phyloP scores from a whole-genome alignment of 2,888 invertebrate genomes.

The Andrena marginata region DNA sequence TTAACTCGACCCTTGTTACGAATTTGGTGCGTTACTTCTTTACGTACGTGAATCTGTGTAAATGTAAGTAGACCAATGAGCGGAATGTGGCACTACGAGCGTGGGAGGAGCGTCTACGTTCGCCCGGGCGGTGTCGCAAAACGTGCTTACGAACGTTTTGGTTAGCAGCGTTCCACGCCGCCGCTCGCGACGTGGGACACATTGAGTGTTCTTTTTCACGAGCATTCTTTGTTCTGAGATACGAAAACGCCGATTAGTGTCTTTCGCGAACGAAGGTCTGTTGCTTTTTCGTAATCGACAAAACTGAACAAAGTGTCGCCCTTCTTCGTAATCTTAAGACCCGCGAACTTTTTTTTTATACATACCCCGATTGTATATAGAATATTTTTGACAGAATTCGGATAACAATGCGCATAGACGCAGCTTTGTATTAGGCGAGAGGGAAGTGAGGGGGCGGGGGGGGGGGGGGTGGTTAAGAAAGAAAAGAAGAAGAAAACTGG shows the following conservation, averaged over 20 bases:
- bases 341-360: slow-evolving; percentile 55
- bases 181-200: slow-evolving; percentile 3
- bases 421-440: slow-evolving; percentile 69
- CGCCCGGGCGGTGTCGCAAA: slow-evolving; percentile 3
- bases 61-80: slow-evolving; percentile 48
- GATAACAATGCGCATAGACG: slow-evolving; percentile 65
- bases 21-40: slow-evolving; percentile 33
- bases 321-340: slow-evolving; percentile 57
- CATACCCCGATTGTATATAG: slow-evolving; percentile 68
- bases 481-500: slow-evolving; percentile 44
- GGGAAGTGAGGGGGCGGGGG: slow-evolving; percentile 1
- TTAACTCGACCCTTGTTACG: slow-evolving; percentile 39
- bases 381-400: slow-evolving; percentile 78
- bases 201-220: slow-evolving; percentile 10
- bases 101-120: background rate
- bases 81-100: slow-evolving; percentile 24
- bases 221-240: slow-evolving; percentile 30
- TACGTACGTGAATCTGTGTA: slow-evolving; percentile 24
- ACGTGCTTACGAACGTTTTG: slow-evolving; percentile 34
- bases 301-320: slow-evolving; percentile 25
- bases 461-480: background rate
- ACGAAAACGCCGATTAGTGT: slow-evolving; percentile 15
- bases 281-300: slow-evolving; percentile 28
- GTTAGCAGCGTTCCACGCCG: slow-evolving; percentile 14
- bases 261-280: slow-evolving; percentile 21